A percentile compares a stretch with the other conserved stretches of the same genome.
phyloP scores from a whole-genome alignment of 2,888 invertebrate species.

The Mystacides longicornis region DNA sequence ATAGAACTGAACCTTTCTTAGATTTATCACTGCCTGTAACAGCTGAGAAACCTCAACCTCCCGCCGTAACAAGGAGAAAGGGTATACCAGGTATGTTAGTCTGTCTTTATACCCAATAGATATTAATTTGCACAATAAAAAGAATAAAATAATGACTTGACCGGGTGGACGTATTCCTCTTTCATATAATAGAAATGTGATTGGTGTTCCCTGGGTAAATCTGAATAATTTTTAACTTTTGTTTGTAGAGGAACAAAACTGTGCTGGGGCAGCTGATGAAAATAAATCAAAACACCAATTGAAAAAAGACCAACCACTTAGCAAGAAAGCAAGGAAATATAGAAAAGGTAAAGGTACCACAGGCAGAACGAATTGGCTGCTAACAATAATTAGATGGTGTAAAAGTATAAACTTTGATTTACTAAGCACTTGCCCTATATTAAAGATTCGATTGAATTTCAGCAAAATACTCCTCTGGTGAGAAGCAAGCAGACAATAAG shows the following conservation, averaged over 20 bases:
- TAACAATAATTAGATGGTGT: too few relatives aligned
- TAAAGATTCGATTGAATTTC: too few relatives aligned
- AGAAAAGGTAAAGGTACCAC: slow-evolving; percentile 37
- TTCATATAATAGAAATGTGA: neutral
- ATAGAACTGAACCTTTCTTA: slow-evolving; percentile 85
- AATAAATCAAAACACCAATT: slow-evolving; percentile 58
- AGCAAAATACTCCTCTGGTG: too few relatives aligned
- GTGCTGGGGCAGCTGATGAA: slow-evolving; percentile 39
- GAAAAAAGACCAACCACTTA: slow-evolving; percentile 56
- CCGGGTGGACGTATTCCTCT: neutral
- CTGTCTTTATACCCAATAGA: neutral
- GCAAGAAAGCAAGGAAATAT: slow-evolving; percentile 49
- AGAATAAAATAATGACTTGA: too few relatives aligned
- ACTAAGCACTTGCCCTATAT: too few relatives aligned
- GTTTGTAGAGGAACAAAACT: slow-evolving; percentile 39
- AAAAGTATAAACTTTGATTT: too few relatives aligned
- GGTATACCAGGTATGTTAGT: slow-evolving; percentile 20
- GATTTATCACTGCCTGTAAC: slow-evolving; percentile 90
- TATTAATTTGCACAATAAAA: neutral
- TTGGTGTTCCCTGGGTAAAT: neutral
- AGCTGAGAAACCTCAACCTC: slow-evolving; percentile 65
- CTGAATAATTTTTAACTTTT: neutral
- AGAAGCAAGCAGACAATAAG: slow-evolving; percentile 26
- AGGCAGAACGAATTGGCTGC: too few relatives aligned
- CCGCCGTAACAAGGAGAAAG: slow-evolving; percentile 50